A percentile compares a stretch with the other conserved stretches of the same genome.
phyloP scores from a whole-genome alignment of 2,888 invertebrate species.

The Ennomos erosarius region DNA sequence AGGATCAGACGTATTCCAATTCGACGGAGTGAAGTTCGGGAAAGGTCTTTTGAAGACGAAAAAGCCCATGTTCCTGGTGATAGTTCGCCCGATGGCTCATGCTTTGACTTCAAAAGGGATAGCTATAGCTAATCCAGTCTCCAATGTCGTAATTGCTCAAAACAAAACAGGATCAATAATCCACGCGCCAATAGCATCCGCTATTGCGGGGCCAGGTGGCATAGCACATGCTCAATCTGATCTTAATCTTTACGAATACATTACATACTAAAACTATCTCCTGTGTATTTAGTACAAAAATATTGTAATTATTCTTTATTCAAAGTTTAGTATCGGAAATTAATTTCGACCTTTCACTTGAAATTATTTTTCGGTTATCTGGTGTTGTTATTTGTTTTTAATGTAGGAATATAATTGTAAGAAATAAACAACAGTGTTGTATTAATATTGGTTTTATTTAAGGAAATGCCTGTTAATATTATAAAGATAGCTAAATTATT shows the following conservation, averaged over 20 bases:
- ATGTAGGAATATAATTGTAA: not conserved
- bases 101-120: conserved; percentile 87
- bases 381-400: conserved; percentile 14
- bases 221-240: conserved; percentile 91
- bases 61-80: conserved; percentile 58
- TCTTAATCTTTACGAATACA: conserved; percentile 84
- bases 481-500: too few relatives aligned
- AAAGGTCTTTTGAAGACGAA: conserved; percentile 49
- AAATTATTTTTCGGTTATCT: conserved; percentile 67
- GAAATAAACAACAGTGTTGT: conserved; percentile 7
- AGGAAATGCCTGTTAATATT: not conserved
- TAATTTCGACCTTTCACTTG: conserved; percentile 71
- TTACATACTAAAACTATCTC: conserved; percentile 45
- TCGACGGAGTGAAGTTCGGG: conserved; percentile 62
- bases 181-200: conserved; percentile 88
- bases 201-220: conserved; percentile 91
- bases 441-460: conserved; percentile 11
- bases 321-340: conserved; percentile 53
- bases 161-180: conserved; percentile 87
- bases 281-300: conserved; percentile 21
- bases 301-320: conserved; percentile 12
- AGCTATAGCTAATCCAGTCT: conserved; percentile 89
- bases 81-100: conserved; percentile 87
- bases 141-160: conserved; percentile 86
- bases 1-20: conserved; percentile 60